Conservation (phyloP, 2,888 invertebrate species). For the Tethea ocularis region DNA sequence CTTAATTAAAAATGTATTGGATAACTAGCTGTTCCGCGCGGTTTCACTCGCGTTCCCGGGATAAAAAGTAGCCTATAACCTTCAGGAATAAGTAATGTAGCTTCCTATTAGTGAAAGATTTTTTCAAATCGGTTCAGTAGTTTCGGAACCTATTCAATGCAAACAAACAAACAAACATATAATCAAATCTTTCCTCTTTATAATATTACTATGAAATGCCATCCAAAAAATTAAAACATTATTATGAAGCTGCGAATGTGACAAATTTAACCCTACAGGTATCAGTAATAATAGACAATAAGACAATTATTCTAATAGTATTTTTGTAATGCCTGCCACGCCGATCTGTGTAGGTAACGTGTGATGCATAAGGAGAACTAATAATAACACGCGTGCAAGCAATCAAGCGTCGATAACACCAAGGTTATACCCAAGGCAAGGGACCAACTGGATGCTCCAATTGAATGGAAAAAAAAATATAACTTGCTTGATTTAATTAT, state of each 20-base stretch:
- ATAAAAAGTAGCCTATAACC: too few relatives aligned
- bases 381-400: conserved; percentile 17
- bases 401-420: conserved; percentile 29
- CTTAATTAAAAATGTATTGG: conserved; percentile 9
- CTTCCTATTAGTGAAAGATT: too few relatives aligned
- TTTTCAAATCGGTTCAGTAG: too few relatives aligned
- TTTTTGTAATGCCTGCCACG: conserved; percentile 45
- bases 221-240: too few relatives aligned
- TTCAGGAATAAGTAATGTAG: too few relatives aligned
- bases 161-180: too few relatives aligned
- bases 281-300: conserved; percentile 43
- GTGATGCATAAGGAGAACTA: conserved; percentile 27
- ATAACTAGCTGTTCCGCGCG: too few relatives aligned
- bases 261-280: conserved; percentile 31
- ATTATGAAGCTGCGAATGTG: too few relatives aligned
- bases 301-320: conserved; percentile 58
- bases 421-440: conserved; percentile 27
- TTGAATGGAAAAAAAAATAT: not conserved
- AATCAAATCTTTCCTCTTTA: too few relatives aligned
- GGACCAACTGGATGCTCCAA: not conserved
- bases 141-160: too few relatives aligned
- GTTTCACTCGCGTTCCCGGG: too few relatives aligned
- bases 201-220: too few relatives aligned
- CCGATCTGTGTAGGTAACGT: conserved; percentile 38
- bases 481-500: not conserved